phyloP scores from a whole-genome alignment of 1,140 invertebrate species.

The Penaeus chinensis region DNA sequence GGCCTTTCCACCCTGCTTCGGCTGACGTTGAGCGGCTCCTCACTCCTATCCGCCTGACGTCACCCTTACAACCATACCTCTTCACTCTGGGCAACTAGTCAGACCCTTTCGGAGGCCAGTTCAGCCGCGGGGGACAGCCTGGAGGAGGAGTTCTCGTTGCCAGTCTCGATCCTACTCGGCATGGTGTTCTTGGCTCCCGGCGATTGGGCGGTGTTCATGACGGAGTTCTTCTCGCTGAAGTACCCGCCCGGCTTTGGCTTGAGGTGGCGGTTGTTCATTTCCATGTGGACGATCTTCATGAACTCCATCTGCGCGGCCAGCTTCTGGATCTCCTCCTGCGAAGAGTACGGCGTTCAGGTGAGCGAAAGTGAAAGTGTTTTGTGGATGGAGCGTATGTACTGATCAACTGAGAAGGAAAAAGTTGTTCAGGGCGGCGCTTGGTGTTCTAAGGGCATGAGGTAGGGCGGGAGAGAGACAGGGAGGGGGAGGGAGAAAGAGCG shows the following conservation, averaged over 20 bases:
- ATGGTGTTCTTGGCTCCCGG: conserved; percentile 10
- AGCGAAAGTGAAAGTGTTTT: background rate
- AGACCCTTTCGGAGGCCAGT: conserved; percentile 58
- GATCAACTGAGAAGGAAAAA: background rate
- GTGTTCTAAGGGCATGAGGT: no score
- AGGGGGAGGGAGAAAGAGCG: background rate
- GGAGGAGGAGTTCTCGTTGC: conserved; percentile 65
- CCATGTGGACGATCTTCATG: conserved; percentile 93
- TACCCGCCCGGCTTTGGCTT: conserved; percentile 85
- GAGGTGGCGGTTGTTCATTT: conserved; percentile 88
- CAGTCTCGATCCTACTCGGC: conserved; percentile 60
- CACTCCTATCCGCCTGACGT: background rate
- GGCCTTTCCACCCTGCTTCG: no score
- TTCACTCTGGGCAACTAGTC: conserved; percentile 59
- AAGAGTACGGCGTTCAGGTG: background rate
- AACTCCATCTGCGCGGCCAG: conserved; percentile 90
- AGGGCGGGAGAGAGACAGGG: background rate
- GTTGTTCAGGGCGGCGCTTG: no score
- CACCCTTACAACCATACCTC: conserved; percentile 57
- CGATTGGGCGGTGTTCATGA: conserved; percentile 37
- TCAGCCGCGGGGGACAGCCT: conserved; percentile 66
- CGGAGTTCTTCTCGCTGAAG: conserved; percentile 70
- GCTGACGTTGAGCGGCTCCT: no score
- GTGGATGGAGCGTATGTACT: background rate
- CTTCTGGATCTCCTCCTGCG: conserved; percentile 88